These are phyloP conservation scores for Dynastes grantii DNA, from an alignment of 2,888 invertebrate genomes.

Conservation along the genomic window DNA sequence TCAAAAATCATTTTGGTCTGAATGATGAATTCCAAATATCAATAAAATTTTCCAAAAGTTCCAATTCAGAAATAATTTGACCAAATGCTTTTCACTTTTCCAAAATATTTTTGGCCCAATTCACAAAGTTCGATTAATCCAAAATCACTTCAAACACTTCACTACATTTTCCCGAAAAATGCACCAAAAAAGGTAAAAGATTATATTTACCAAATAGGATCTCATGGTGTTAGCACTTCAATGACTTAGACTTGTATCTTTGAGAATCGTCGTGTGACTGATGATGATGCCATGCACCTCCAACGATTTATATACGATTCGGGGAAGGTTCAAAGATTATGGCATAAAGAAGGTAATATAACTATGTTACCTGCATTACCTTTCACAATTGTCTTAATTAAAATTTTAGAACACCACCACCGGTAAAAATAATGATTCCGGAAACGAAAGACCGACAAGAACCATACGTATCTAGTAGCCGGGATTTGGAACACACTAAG, in stretches of 20 bases:
- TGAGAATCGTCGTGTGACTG: conserved; percentile 26
- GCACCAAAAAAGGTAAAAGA: not conserved
- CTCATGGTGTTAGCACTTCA: conserved; percentile 12
- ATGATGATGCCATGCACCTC: conserved; percentile 21
- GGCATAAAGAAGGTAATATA: not conserved
- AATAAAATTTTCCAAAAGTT: no score
- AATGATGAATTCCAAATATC: no score
- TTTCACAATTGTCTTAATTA: conserved; percentile 40
- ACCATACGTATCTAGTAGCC: not conserved
- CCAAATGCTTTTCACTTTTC: not conserved
- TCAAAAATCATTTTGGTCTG: no score
- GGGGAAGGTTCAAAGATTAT: conserved; percentile 16
- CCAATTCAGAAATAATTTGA: not conserved
- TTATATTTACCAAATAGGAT: conserved; percentile 33
- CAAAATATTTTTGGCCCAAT: not conserved
- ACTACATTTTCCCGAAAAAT: not conserved
- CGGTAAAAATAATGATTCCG: conserved; percentile 30
- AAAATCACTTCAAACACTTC: not conserved
- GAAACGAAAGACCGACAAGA: conserved; percentile 5
- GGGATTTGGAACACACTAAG: not conserved
- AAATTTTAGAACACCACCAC: conserved; percentile 44
- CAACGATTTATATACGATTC: conserved; percentile 36
- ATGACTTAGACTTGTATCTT: not conserved
- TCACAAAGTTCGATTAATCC: no score
- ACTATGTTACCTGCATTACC: not conserved